A percentile compares a stretch with the other conserved stretches of the same genome.
phyloP scores from a whole-genome alignment of 2,113 vertebrate genomes.

The Forbesichthys agassizii region DNA sequence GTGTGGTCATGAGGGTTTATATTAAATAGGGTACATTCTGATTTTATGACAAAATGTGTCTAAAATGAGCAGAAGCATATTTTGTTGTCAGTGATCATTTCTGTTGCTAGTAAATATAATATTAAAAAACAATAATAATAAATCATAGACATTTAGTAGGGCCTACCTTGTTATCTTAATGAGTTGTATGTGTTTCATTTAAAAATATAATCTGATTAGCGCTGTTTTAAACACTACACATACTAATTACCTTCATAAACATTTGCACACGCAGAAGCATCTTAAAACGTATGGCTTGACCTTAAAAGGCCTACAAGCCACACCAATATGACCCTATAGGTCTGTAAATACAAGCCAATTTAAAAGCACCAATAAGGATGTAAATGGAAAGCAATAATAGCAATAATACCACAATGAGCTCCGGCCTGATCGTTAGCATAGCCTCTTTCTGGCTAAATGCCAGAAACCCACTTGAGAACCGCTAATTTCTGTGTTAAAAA shows the following conservation, averaged over 20 bases:
- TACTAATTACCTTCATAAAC: background rate
- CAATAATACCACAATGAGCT: background rate
- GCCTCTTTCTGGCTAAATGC: constrained; percentile 46
- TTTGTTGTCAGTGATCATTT: too few relatives aligned
- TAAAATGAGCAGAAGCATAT: too few relatives aligned
- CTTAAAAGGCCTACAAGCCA: background rate
- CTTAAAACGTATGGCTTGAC: background rate
- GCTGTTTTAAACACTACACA: too few relatives aligned
- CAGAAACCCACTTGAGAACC: constrained; percentile 39
- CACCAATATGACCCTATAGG: background rate
- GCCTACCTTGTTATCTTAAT: too few relatives aligned
- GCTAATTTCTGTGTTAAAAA: constrained; percentile 62
- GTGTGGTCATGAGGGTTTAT: background rate
- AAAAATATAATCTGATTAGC: too few relatives aligned
- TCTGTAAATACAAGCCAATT: background rate
- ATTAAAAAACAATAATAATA: too few relatives aligned
- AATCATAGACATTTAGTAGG: too few relatives aligned
- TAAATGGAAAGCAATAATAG: constrained; percentile 1
- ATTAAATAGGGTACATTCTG: background rate
- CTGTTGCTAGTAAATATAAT: too few relatives aligned
- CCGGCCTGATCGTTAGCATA: constrained; percentile 17
- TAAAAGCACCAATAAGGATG: constrained; percentile 1
- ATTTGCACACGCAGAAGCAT: background rate
- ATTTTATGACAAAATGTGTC: too few relatives aligned
- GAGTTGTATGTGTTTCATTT: too few relatives aligned